Percentiles rank a stretch among this genome's conserved stretches.
Conservation (phyloP, 2,888 invertebrate species). For the Malacosoma neustria region DNA sequence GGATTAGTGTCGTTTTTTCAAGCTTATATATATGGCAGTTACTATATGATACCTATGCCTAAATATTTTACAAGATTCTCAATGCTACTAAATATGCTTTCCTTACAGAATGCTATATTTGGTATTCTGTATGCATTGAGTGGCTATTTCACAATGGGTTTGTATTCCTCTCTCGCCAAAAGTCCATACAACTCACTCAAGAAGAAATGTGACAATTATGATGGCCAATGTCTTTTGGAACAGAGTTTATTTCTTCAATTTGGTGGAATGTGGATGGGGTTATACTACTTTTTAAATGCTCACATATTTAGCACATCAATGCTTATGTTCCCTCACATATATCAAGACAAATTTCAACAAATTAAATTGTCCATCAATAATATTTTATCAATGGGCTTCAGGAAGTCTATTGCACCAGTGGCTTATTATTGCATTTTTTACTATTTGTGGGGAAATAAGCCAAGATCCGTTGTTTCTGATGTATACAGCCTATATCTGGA, state of each 20-base stretch:
- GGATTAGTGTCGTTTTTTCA: conserved; percentile 78
- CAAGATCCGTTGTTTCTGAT: conserved; percentile 65
- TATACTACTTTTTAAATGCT: conserved; percentile 71
- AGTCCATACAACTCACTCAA: conserved; percentile 72
- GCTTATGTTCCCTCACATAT: conserved; percentile 80
- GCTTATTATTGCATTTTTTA: conserved; percentile 77
- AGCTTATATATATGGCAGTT: conserved; percentile 82
- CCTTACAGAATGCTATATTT: conserved; percentile 74
- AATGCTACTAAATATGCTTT: conserved; percentile 77
- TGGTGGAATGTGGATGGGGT: conserved; percentile 80
- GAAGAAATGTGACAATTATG: conserved; percentile 52
- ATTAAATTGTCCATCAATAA: conserved; percentile 75
- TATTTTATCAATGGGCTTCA: conserved; percentile 75
- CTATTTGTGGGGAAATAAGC: conserved; percentile 73
- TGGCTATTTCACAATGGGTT: conserved; percentile 80
- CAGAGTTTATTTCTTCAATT: conserved; percentile 79
- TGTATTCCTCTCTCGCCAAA: conserved; percentile 79
- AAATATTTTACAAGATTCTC: conserved; percentile 80
- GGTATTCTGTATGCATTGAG: conserved; percentile 75
- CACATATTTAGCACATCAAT: conserved; percentile 70
- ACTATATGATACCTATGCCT: conserved; percentile 75
- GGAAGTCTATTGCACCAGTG: conserved; percentile 76
- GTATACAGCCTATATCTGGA: conserved; percentile 71
- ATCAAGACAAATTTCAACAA: conserved; percentile 80
- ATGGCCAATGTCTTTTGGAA: conserved; percentile 77